Conservation (phyloP, 1,140 invertebrate genomes). For the Megalonaias nervosa region DNA sequence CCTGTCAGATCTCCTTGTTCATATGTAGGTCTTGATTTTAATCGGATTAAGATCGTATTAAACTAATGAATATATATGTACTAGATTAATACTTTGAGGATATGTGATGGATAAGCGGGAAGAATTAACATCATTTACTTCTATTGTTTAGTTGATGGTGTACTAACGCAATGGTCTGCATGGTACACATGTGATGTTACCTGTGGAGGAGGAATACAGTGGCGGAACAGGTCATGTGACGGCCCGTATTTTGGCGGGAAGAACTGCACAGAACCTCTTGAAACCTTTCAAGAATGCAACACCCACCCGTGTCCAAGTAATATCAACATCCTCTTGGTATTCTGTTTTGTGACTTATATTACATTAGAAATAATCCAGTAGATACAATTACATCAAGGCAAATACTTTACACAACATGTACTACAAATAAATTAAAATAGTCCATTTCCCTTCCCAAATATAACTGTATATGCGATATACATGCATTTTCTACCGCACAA, state of each 20-base stretch:
- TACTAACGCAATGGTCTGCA: conserved; percentile 45
- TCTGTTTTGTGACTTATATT: not conserved
- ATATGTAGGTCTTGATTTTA: no score
- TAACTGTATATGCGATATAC: no score
- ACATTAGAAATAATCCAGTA: no score
- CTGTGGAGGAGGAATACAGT: conserved; percentile 49
- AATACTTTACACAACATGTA: no score
- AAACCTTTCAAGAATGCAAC: conserved; percentile 42
- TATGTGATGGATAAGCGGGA: not conserved
- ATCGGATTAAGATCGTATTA: no score
- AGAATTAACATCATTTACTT: not conserved
- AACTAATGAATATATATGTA: no score
- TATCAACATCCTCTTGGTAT: not conserved
- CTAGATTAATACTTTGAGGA: no score
- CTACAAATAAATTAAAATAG: no score
- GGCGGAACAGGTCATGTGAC: conserved; percentile 54
- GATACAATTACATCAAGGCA: no score
- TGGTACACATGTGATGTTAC: conserved; percentile 50
- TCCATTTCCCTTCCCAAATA: no score
- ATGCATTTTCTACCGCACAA: no score
- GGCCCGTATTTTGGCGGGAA: conserved; percentile 55
- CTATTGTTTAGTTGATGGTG: conserved; percentile 50
- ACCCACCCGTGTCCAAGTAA: conserved; percentile 58
- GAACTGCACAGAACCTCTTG: conserved; percentile 46
- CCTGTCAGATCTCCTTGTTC: no score